Base-by-base conservation (phyloP, 1,140 invertebrate genomes). In the Gonioctena quinquepunctata region DNA sequence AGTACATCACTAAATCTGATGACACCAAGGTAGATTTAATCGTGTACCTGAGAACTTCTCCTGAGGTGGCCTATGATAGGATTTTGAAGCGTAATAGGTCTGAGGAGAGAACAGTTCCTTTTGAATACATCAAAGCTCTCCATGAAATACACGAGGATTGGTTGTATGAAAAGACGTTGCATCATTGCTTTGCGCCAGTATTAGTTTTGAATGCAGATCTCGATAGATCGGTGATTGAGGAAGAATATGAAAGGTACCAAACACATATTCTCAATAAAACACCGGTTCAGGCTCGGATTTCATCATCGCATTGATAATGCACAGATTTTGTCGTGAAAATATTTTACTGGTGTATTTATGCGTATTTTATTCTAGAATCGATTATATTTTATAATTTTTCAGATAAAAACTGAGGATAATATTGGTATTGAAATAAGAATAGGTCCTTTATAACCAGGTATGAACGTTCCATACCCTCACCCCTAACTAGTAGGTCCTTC, bases 61-160 rank as follows among this genome's bases (percentile, higher is more conserved):
- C 96, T 8, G 90, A 94, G 80, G 83, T 94, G 25, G 94, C 93
- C 0, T 90, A 93, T 79, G 86, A 94, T 62, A 88, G 96, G 73
- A 95, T 97, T 80, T 87, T 88, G 72, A 84, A 88, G 74, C 86
- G 96, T 65, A 91, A 90, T 5, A 86, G 95, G 6, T 89, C 88
- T 66, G 95, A 97, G 83, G 95, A 97, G 80, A 88, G 88, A 71
- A 85, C 86, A 73, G 88, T 95, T 2, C 87, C 92, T 0, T 78
- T 94, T 0, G 86, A 90, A 18, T 95, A 96, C 82, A 83, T 96
- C 3, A 85, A 90, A 77, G 87, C 90, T 66, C 83, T 96, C 27
- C 94, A 96, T 77, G 83, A 90, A 57, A 84, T 94, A 19, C 94
- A 97, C 84, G 94, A 97, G 84, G 89, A 95, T 59, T 97, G 94